Base-by-base conservation (phyloP, 1,140 invertebrate species). In the Sinella curviseta region DNA sequence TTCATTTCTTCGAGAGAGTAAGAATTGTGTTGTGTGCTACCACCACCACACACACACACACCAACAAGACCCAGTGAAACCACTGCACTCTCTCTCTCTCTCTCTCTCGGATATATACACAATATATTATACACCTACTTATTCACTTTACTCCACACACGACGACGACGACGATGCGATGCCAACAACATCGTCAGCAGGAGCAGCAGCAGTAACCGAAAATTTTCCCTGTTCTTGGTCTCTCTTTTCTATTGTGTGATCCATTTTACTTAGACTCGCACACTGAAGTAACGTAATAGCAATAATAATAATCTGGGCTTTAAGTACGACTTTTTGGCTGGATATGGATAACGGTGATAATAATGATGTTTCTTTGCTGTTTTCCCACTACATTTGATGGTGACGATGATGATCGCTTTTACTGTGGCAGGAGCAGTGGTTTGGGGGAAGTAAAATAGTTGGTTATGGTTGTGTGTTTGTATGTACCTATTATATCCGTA, bases 331-430 rank as follows among this genome's bases (percentile, higher is more conserved):
- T 17, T 60, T 60, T 60, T 60, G 8, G 24, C 12, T 60, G 14
- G 57, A 60, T 60, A 60, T 17, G 12, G 57, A 17, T 60, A 26
- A 26, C 24, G 57, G 57, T 26, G 24, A 60, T 60, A 60, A 60
- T 60, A 60, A 60, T 60, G 57, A 60, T 60, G 57, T 60, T 60
- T 60, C n/a, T n/a, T n/a, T n/a, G n/a, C n/a, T n/a, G n/a, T n/a
- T 60, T n/a, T 26, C 12, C 12, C 57, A 60, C 57, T 60, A 60
- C 8, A 60, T 12, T 20, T 20, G 39, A 48, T 48, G 39, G 20
- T 48, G 39, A 48, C 20, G 20, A 60, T n/a, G 57, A 60, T 60
- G 57, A 60, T 60, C 24, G 14, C 39, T 8, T 26, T 60, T 3
- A n/a, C 24, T n/a, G 57, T 60, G 57, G 57, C 24, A 60, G 12